These are phyloP conservation scores for Chrysolina americana DNA, from an alignment of 2,888 invertebrate genomes.

Conservation along the genomic window DNA sequence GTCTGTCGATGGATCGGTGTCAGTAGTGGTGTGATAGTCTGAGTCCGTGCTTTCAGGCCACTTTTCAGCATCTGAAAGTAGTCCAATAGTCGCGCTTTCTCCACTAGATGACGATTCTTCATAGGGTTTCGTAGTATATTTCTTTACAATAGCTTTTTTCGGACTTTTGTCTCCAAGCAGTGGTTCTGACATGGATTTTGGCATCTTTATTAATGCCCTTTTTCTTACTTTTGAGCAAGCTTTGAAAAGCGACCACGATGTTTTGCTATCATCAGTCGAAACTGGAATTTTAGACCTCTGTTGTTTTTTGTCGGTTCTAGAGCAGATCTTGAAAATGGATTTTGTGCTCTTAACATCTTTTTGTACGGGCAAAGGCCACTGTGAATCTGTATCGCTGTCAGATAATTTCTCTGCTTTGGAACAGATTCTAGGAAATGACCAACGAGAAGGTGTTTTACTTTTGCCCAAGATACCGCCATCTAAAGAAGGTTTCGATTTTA, in stretches of 20 bases:
- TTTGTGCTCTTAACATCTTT: neutral
- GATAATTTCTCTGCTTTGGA: conserved; percentile 7
- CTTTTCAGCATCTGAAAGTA: conserved; percentile 34
- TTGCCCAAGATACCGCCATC: conserved; percentile 31
- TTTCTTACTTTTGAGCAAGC: neutral
- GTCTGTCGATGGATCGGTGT: conserved; percentile 56
- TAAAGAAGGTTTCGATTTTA: conserved; percentile 36
- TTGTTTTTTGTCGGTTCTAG: neutral
- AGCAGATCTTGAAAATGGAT: conserved; percentile 6
- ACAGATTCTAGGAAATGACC: conserved; percentile 20
- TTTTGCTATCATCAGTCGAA: conserved; percentile 8
- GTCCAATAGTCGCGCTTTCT: neutral
- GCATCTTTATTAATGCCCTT: neutral
- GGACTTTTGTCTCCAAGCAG: neutral
- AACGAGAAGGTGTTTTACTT: conserved; percentile 27
- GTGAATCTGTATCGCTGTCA: neutral
- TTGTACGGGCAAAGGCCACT: neutral
- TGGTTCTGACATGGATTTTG: neutral
- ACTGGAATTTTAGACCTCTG: neutral
- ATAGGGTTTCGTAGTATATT: neutral
- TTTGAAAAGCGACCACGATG: neutral
- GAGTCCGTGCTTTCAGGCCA: conserved; percentile 27
- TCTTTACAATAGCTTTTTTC: neutral
- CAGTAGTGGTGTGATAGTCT: conserved; percentile 26
- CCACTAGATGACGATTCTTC: neutral